These are phyloP conservation scores for Ichneumoninae sp. DNA, from an alignment of 2,888 invertebrate genomes.

Conservation along the genomic window DNA sequence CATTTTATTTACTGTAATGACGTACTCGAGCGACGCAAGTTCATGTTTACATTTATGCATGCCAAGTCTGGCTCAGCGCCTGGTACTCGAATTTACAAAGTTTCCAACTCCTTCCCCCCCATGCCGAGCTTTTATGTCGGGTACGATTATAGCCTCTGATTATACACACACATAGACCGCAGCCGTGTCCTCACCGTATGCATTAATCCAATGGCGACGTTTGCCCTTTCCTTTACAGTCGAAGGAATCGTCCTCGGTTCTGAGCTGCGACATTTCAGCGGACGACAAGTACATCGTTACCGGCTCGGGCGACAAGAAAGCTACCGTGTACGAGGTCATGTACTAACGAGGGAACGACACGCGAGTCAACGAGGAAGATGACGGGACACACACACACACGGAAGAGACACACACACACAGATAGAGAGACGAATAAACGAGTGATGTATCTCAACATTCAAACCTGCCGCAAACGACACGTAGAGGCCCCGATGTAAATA, in stretches of 20 bases:
- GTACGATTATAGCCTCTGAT: slow-evolving; percentile 22
- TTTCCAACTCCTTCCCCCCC: slow-evolving; percentile 30
- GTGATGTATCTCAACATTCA: background rate
- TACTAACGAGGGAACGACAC: slow-evolving; percentile 85
- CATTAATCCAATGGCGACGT: slow-evolving; percentile 41
- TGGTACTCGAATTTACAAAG: slow-evolving; percentile 33
- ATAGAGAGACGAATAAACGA: background rate
- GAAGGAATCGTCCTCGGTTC: slow-evolving; percentile 98
- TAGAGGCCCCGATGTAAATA: slow-evolving; percentile 68
- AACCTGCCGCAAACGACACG: slow-evolving; percentile 49
- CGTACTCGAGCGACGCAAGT: slow-evolving; percentile 44
- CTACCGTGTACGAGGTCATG: slow-evolving; percentile 98
- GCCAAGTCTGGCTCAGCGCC: slow-evolving; percentile 22
- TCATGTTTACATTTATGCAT: slow-evolving; percentile 29
- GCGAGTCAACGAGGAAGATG: slow-evolving; percentile 34
- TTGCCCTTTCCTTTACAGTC: slow-evolving; percentile 86
- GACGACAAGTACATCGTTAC: slow-evolving; percentile 99
- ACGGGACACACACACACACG: slow-evolving; percentile 32
- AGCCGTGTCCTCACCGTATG: background rate
- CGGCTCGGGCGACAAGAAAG: slow-evolving; percentile 99
- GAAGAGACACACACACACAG: background rate
- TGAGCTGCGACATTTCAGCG: slow-evolving; percentile 99
- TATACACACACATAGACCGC: background rate
- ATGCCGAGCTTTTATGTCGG: slow-evolving; percentile 31
- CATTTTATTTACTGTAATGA: slow-evolving; percentile 40